Base-by-base conservation (phyloP, 1,140 invertebrate species). In the Diuraphis noxia region DNA sequence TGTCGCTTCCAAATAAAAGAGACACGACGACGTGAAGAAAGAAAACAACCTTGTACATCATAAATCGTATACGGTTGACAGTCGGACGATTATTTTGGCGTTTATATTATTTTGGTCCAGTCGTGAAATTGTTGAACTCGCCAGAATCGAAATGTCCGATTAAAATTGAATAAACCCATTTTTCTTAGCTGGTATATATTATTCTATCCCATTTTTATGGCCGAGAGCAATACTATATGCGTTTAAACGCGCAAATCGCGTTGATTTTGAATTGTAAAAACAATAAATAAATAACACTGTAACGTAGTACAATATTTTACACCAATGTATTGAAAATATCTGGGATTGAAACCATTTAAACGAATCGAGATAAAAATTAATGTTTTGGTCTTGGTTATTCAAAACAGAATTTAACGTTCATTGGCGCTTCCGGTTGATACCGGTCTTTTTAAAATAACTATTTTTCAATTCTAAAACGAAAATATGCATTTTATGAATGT, bases 51-150 rank as follows among this genome's bases (percentile, higher is more conserved):
- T n/a, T 38, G 46, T 52, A 30, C 23, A 87, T 56, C 85, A 87
- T 87, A 87, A 87, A 87, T 87, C 46, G 49, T 63, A 7, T 49
- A 63, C 36, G 30, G 52, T 63, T 88, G 86, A 88, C 86, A 56
- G 86, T n/a, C 36, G 36, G 49, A 88, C 49, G 49, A 63, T 88
- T 40, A 88, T 88, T 87, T 40, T 56, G 9, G 34, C 25, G 36
- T 87, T 36, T 10, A 23, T 36, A 36, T 87, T 52, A 30, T 56
- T 63, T 88, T 30, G 49, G 52, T 88, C 49, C 86, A 63, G 36
- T 7, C 19, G 5, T 40, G 46, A 86, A 52, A 10, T 21, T 9
- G 23, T 23, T 30, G 13, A 46, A 46, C n/a, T 43, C 30, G 7
- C 13, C 81, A 82, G 40, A 81, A 82, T 30, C 36, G 36, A 81